Base-by-base conservation (phyloP, 2,797 vertebrate genomes). In the Hypotaenidia philippensis region DNA sequence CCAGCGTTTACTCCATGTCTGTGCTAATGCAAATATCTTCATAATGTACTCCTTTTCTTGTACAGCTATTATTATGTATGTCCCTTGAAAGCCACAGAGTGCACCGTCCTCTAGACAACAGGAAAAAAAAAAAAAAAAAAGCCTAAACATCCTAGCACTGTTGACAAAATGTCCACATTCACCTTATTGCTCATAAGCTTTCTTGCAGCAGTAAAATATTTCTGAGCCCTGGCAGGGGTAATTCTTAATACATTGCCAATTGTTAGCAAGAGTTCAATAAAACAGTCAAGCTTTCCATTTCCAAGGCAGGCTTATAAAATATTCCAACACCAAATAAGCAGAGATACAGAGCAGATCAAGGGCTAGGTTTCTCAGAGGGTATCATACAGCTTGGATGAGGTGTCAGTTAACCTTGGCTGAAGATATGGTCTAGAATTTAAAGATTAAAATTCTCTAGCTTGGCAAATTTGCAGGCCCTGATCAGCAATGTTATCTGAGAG, bases 271-370 rank as follows among this genome's bases (percentile, higher is more conserved):
- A 89, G 60, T 60, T 94, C 64, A 70, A 87, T 90, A 90, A 93
- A 95, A 92, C 44, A 94, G 64, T 32, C 86, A 61, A 82, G 59
- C 16, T 84, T 92, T 92, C 77, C 4, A 60, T 76, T 95, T 95
- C 75, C 66, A 87, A 77, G 74, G 27, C 21, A 87, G 32, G 17
- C 83, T 66, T 60, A 84, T 87, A 87, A 95, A 90, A 92, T 66
- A 90, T 53, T 31, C 56, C 59, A 89, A 68, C 31, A 55, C 3
- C 0, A 0, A 83, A 41, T 80, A 90, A 82, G 26, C 38, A 40
- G 49, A 84, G 38, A 72, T 34, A 82, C n/a, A 64, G 52, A 93
- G 53, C 20, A 87, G 47, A 93, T 81, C 52, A 81, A 90, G 31
- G 83, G 32, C 68, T 80, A 41, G 19, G 47, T 93, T 87, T 92